A percentile compares a stretch with the other conserved stretches of the same genome.
phyloP scores from a whole-genome alignment of 2,113 vertebrate genomes.

The Gracilinanus agilis region DNA sequence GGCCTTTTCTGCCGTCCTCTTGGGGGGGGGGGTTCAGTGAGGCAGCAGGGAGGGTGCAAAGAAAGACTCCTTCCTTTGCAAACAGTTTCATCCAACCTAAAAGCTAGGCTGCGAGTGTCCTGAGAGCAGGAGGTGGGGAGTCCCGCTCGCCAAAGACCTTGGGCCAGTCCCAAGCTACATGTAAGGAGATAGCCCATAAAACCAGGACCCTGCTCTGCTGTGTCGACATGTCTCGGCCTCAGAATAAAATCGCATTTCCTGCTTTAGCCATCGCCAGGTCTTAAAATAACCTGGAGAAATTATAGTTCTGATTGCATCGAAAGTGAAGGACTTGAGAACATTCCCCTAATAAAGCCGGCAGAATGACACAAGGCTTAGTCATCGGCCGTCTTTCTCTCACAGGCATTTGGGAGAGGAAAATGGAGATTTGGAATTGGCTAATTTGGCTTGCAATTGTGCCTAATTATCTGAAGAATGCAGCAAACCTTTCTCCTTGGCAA shows the following conservation, averaged over 20 bases:
- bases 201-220: constrained; percentile 88
- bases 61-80: constrained; percentile 72
- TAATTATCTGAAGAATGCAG: constrained; percentile 86
- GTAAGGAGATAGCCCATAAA: constrained; percentile 89
- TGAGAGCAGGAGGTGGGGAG: constrained; percentile 68
- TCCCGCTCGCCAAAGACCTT: constrained; percentile 66
- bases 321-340: constrained; percentile 87
- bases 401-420: constrained; percentile 82
- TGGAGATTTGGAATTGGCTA: constrained; percentile 83
- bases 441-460: constrained; percentile 85
- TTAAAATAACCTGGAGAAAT: constrained; percentile 96
- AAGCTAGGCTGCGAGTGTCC: constrained; percentile 72
- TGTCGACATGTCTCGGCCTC: constrained; percentile 92
- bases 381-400: constrained; percentile 82
- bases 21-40: constrained; percentile 70
- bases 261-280: constrained; percentile 93
- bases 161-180: constrained; percentile 80
- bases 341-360: constrained; percentile 87
- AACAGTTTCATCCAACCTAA: constrained; percentile 80
- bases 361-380: constrained; percentile 85
- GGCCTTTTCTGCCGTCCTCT: constrained; percentile 74
- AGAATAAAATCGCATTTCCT: constrained; percentile 97
- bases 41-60: constrained; percentile 51
- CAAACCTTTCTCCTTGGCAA: constrained; percentile 83
- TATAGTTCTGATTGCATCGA: constrained; percentile 90